Conservation (phyloP, 2,113 vertebrate species). For the Oncorhynchus nerka region DNA sequence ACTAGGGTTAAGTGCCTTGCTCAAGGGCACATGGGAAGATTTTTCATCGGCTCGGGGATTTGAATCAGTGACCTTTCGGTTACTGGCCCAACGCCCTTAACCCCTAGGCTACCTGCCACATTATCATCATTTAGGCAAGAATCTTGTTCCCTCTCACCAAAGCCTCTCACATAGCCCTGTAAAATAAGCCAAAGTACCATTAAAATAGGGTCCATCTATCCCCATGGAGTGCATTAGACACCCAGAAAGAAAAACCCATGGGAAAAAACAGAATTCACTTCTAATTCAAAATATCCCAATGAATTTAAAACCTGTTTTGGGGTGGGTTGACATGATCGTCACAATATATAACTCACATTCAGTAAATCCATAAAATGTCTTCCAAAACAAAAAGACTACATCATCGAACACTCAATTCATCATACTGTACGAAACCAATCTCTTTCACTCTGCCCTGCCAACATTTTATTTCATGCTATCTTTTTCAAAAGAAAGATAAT, state of each 20-base stretch:
- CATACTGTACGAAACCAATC: not conserved
- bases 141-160: not conserved
- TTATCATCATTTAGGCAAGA: not conserved
- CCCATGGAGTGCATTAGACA: constrained; percentile 25
- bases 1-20: too few relatives aligned
- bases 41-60: too few relatives aligned
- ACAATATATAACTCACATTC: not conserved
- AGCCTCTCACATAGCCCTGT: not conserved
- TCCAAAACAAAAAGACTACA: constrained; percentile 45
- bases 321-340: constrained; percentile 51
- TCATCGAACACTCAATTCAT: constrained; percentile 39
- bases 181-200: not conserved
- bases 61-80: too few relatives aligned
- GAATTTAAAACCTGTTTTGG: constrained; percentile 7
- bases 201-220: not conserved
- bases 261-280: constrained; percentile 43
- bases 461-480: constrained; percentile 17
- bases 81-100: too few relatives aligned
- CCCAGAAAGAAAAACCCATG: constrained; percentile 14
- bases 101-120: too few relatives aligned
- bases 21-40: too few relatives aligned
- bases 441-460: constrained; percentile 24
- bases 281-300: not conserved
- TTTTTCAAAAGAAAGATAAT: constrained; percentile 5
- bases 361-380: constrained; percentile 48